Evolutionary conservation across 2,888 invertebrate genomes (phyloP), one percentile per base, ranked within the genome.

Genomic region (Trachelus stipa): DNA sequence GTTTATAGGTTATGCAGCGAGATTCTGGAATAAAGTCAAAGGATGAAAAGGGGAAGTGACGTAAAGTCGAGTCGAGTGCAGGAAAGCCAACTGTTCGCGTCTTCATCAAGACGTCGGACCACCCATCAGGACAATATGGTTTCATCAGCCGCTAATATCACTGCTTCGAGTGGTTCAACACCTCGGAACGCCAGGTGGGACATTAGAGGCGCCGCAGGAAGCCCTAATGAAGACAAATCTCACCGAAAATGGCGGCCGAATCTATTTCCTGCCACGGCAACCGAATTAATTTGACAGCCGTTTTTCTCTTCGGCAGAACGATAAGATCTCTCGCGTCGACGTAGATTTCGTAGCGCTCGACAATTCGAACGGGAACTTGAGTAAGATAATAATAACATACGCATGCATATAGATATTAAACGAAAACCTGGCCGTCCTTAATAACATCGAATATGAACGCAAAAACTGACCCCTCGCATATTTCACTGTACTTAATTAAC

Each of bases 201-300:
- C 76, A 79, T 79, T 76, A 83, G 86, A 86, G 76, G 78, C 88
- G 86, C 88, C 87, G 87, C 88, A 86, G 89, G 89, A 88, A 88
- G 87, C 86, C 90, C 88, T 91, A 90, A 91, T 91, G 91, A 91
- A 91, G 91, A 91, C 89, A 89, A 90, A 91, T 91, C 88, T 89
- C 83, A 84, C 85, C 86, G 82, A 90, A 89, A 87, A 90, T 89
- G 88, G 87, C 87, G 86, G 83, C 85, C 85, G 82, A 87, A 87
- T 86, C 86, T 87, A 86, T 88, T 90, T 88, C 87, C 88, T 87
- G 85, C 85, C 83, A 34, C 34, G 34, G 73, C 69, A 73, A 73
- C 79, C 76, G 79, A 79, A 79, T 79, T 79, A 79, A 79, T 79
- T 79, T 79, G 79, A 79, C 79, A 79, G 79, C 69, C 79, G 73